phyloP scores from a whole-genome alignment of 2,797 vertebrate species.

The Alca torda region DNA sequence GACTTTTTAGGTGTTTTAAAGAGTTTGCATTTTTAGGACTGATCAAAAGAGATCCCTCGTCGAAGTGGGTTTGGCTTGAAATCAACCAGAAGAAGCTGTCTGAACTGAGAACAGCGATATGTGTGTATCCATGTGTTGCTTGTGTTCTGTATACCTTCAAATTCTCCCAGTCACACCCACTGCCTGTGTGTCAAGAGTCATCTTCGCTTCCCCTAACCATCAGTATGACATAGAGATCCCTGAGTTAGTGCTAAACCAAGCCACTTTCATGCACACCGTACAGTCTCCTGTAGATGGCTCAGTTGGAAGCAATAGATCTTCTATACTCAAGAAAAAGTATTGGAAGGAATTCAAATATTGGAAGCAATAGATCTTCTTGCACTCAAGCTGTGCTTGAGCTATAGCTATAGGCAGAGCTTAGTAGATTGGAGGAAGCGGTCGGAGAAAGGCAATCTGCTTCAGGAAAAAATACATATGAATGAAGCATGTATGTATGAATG shows the following conservation, averaged over 20 bases:
- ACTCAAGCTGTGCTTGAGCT: not conserved
- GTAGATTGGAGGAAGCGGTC: not conserved
- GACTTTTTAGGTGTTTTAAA: not conserved
- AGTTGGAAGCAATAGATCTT: not conserved
- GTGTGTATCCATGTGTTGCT: not conserved
- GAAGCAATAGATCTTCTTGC: constrained; percentile 14
- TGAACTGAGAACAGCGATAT: not conserved
- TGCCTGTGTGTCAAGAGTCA: not conserved
- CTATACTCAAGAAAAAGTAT: not conserved
- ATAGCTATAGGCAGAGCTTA: not conserved
- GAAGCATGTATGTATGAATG: not conserved
- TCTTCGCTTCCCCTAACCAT: not conserved
- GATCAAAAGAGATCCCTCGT: not conserved
- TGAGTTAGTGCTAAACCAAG: not conserved
- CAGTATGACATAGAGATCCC: not conserved
- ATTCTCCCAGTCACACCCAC: not conserved
- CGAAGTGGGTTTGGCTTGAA: not conserved
- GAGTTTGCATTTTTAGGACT: not conserved
- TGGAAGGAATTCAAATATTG: constrained; percentile 6
- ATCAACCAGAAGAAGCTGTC: not conserved
- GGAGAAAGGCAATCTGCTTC: not conserved
- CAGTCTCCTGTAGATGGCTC: not conserved
- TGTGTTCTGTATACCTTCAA: not conserved
- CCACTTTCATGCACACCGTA: not conserved
- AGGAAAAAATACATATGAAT: not conserved